Evolutionary conservation across 2,888 invertebrate species (phyloP).

Genomic region (Griposia aprilina): DNA sequence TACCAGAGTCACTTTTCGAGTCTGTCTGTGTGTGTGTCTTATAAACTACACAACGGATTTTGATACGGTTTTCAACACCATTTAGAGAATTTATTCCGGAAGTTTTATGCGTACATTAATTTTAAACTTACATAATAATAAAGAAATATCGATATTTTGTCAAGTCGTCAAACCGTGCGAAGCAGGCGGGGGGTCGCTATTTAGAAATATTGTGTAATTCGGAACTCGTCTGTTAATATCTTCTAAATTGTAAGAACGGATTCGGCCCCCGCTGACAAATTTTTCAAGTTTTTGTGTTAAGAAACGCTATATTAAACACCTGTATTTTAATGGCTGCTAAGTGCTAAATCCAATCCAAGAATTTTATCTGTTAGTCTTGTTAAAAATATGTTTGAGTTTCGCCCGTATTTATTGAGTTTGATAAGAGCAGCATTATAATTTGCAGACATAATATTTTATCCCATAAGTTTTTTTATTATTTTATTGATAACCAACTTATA

Average conservation of each 20-base stretch:
- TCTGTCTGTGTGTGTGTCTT: neutral
- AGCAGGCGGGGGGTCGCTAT: neutral
- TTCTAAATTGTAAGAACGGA: neutral
- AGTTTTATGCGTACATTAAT: neutral
- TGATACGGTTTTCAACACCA: neutral
- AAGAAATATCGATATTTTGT: neutral
- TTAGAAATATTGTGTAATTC: neutral
- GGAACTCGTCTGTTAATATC: neutral
- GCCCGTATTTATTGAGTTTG: neutral
- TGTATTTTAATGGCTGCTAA: slow-evolving; percentile 7
- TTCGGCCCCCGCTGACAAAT: neutral
- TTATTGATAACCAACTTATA: too few species aligned
- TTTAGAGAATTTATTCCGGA: neutral
- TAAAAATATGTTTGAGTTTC: neutral
- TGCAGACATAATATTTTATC: neutral
- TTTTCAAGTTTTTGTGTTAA: neutral
- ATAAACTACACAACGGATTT: neutral
- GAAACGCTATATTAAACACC: neutral
- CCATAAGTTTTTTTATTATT: too few species aligned
- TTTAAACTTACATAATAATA: neutral
- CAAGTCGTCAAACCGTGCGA: neutral
- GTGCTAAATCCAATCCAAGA: neutral
- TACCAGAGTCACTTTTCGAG: neutral
- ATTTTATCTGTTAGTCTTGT: neutral
- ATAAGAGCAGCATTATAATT: neutral